These are phyloP conservation scores for Nemotelus nigrinus DNA, from an alignment of 2,888 invertebrate species.

Conservation along the genomic window DNA sequence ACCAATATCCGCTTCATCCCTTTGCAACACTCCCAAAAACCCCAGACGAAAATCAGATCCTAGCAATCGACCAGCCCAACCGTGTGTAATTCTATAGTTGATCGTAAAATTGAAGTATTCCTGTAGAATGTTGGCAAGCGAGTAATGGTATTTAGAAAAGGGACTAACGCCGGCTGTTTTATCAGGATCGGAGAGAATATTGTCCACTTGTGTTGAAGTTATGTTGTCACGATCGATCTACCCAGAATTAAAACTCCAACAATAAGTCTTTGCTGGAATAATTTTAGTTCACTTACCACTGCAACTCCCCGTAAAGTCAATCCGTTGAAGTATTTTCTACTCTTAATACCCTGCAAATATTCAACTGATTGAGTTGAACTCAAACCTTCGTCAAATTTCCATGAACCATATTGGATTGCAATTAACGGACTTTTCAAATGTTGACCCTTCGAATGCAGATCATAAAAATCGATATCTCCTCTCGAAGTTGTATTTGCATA, in stretches of 20 bases:
- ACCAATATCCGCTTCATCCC: conserved; percentile 62
- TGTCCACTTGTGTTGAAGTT: conserved; percentile 56
- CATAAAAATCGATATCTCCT: conserved; percentile 53
- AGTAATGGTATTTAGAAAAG: conserved; percentile 61
- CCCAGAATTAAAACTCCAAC: background rate
- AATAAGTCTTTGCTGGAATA: background rate
- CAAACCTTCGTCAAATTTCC: conserved; percentile 47
- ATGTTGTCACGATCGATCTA: conserved; percentile 61
- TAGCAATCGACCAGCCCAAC: conserved; percentile 61
- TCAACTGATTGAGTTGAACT: conserved; percentile 52
- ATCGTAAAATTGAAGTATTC: conserved; percentile 60
- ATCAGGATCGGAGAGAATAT: conserved; percentile 53
- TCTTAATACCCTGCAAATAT: conserved; percentile 55
- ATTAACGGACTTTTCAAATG: conserved; percentile 57
- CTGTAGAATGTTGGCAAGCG: conserved; percentile 55
- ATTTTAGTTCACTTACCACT: conserved; percentile 57
- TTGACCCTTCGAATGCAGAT: conserved; percentile 60
- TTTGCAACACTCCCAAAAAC: conserved; percentile 58
- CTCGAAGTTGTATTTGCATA: conserved; percentile 54
- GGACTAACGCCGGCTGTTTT: conserved; percentile 59
- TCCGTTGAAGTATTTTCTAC: conserved; percentile 57
- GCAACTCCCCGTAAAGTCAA: conserved; percentile 58
- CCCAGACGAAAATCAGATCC: conserved; percentile 59
- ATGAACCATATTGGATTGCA: conserved; percentile 53
- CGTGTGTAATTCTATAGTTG: conserved; percentile 60